Conservation (phyloP, 1,140 invertebrate species). For the Piezodorus guildinii region DNA sequence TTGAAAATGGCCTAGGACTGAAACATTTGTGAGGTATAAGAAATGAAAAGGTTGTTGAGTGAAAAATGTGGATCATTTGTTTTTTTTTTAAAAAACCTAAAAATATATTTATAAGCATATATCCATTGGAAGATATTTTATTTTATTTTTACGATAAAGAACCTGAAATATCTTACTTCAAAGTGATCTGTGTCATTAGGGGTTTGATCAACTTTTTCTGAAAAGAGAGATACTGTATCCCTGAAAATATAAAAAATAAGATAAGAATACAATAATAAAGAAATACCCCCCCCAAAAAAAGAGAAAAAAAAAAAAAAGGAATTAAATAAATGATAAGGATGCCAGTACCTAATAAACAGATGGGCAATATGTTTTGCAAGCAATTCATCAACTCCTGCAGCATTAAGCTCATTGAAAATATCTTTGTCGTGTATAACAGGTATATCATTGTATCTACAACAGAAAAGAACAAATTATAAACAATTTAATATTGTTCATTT, state of each 20-base stretch:
- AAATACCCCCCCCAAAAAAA: too few species aligned
- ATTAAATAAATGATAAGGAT: neutral
- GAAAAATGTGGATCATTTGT: too few species aligned
- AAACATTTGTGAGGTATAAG: too few species aligned
- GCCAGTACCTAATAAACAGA: slow-evolving; percentile 72
- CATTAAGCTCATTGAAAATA: slow-evolving; percentile 67
- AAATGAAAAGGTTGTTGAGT: too few species aligned
- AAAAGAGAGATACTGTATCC: slow-evolving; percentile 91
- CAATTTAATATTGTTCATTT: too few species aligned
- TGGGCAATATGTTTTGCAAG: slow-evolving; percentile 93
- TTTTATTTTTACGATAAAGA: neutral
- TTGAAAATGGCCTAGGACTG: too few species aligned
- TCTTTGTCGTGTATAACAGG: slow-evolving; percentile 74
- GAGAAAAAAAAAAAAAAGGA: too few species aligned
- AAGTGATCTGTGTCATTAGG: slow-evolving; percentile 97
- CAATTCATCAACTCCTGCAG: slow-evolving; percentile 80
- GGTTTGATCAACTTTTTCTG: slow-evolving; percentile 90
- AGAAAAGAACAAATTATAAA: slow-evolving; percentile 15
- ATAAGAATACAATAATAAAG: too few species aligned
- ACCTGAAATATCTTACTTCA: slow-evolving; percentile 51
- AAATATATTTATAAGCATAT: too few species aligned
- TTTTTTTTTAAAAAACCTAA: too few species aligned
- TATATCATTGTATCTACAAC: slow-evolving; percentile 77
- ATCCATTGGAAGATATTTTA: too few species aligned
- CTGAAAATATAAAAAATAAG: slow-evolving; percentile 34